Evolutionary conservation across 2,113 vertebrate genomes (phyloP).

Genomic region (Sylvicapra grimmia): DNA sequence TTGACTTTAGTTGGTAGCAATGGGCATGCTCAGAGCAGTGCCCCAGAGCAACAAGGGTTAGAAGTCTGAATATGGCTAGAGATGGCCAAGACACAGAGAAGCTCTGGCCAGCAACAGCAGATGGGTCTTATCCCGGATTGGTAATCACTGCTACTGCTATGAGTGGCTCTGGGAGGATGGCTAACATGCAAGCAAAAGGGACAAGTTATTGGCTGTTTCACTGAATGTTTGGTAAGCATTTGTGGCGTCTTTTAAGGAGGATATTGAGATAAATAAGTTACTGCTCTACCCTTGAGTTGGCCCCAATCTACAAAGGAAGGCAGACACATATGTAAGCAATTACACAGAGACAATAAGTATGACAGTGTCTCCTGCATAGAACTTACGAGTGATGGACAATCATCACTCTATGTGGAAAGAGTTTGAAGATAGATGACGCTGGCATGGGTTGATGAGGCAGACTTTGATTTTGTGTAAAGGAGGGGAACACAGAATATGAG

Average conservation of each 20-base stretch:
- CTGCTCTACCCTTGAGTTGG: neutral
- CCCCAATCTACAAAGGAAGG: neutral
- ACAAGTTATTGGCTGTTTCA: neutral
- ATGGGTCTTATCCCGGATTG: neutral
- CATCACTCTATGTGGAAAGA: neutral
- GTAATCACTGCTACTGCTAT: neutral
- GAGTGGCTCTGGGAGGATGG: neutral
- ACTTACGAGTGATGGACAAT: neutral
- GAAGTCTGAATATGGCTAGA: neutral
- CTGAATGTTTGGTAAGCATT: neutral
- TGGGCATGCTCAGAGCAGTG: neutral
- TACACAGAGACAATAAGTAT: neutral
- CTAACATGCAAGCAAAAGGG: neutral
- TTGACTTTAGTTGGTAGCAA: neutral
- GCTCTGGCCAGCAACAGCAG: neutral
- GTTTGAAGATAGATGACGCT: neutral
- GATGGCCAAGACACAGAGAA: neutral
- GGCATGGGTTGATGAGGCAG: neutral
- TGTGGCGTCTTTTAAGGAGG: neutral
- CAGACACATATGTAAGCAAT: neutral
- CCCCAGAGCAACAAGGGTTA: neutral
- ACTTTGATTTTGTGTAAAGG: neutral
- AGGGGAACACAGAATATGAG: neutral
- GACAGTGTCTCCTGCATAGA: neutral
- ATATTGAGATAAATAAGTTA: neutral